Evolutionary conservation across 2,113 vertebrate genomes (phyloP).

Genomic region (Macheiramphus alcinus): DNA sequence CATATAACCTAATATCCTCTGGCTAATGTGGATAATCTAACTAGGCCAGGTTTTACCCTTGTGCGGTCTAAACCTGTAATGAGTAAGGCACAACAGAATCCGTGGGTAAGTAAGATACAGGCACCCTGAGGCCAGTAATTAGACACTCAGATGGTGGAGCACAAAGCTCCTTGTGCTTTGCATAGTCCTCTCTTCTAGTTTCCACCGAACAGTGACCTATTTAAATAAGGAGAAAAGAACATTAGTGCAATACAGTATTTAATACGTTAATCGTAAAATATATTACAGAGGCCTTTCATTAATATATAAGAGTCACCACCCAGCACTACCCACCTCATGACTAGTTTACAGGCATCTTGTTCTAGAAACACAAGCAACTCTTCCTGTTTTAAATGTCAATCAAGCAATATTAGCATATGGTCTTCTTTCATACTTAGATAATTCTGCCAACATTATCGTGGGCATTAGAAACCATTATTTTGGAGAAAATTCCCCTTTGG

Average conservation of each 20-base stretch:
- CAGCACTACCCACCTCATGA: neutral
- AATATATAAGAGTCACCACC: neutral
- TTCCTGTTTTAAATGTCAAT: slow-evolving; percentile 7
- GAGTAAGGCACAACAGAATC: neutral
- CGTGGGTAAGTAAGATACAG: neutral
- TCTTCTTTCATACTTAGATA: neutral
- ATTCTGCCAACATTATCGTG: neutral
- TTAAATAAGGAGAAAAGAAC: neutral
- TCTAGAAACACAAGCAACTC: neutral
- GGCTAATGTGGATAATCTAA: neutral
- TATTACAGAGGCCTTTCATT: slow-evolving; percentile 14
- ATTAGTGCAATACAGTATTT: neutral
- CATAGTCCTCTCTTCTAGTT: neutral
- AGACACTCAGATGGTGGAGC: neutral
- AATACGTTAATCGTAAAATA: neutral
- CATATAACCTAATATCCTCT: neutral
- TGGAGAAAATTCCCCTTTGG: neutral
- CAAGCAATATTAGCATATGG: neutral
- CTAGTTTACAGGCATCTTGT: slow-evolving; percentile 8
- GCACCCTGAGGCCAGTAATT: neutral
- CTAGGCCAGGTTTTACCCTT: neutral
- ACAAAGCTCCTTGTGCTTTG: neutral
- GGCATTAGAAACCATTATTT: neutral
- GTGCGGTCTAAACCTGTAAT: neutral
- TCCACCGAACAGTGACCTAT: neutral